Base-by-base conservation (phyloP, 2,797 vertebrate species). In the Hyperoplus immaculatus region DNA sequence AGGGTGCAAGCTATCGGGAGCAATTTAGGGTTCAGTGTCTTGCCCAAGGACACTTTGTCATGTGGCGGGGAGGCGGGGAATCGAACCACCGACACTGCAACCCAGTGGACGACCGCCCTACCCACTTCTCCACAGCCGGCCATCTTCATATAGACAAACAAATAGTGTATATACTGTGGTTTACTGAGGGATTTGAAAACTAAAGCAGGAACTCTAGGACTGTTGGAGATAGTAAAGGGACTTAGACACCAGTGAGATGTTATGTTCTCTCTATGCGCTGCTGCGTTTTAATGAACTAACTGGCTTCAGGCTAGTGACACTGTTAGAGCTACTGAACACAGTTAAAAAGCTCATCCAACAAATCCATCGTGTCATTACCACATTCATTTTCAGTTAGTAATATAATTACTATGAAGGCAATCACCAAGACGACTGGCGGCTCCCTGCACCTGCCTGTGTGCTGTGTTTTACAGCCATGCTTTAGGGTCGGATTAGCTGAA, bases 331-430 rank as follows among this genome's bases (percentile, higher is more conserved):
- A 43, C 75, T 43, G 51, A 49, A 16, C 12, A 12, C 4, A 13
- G 61, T 57, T 58, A 58, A 70, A 53, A 58, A 53, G 74, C 29
- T 36, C 49, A 43, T 62, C 50, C 16, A 41, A 64, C 51, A 55
- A 72, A 72, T 55, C 58, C 70, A 38, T 39, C 11, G 13, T 42
- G 66, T 69, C 74, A 69, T 65, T 39, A 65, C 15, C 54, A 36
- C 68, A 50, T 59, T 70, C 2, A 16, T 46, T 70, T 70, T 36
- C 39, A 18, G 41, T 56, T 42, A 50, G 43, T 65, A 29, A 57
- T 21, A 65, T 54, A 68, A 68, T 75, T 60, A 61, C 29, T 50
- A 39, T 38, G 7, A 46, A 59, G 55, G 61, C 61, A 54, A 53
- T 61, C 39, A 61, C 45, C 13, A 36, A 2, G 39, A 50, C 12